A percentile compares a stretch with the other conserved stretches of the same genome.
Evolutionary conservation across 35 echinoderm and acorn worm species (phyloP).

Genomic region (Lytechinus pictus): DNA sequence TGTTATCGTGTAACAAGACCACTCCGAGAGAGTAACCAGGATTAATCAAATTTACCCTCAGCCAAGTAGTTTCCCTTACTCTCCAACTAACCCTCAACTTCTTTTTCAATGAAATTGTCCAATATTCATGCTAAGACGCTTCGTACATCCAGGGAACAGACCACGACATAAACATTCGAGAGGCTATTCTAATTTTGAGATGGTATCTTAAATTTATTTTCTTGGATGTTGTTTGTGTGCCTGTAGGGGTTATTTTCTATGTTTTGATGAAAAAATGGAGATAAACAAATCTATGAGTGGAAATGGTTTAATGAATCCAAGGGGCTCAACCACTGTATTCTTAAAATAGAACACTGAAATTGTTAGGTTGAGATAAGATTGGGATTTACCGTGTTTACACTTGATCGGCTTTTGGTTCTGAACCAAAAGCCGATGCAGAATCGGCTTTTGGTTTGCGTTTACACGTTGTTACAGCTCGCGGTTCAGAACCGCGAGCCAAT

Average conservation of each 20-base stretch:
- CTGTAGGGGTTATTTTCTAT: not conserved
- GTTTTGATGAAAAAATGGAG: not conserved
- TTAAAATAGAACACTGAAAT: not conserved
- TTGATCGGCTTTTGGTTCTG: too few relatives aligned
- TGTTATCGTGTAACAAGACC: not conserved
- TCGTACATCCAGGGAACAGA: not conserved
- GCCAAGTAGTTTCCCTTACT: not conserved
- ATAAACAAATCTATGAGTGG: not conserved
- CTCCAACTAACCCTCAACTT: not conserved
- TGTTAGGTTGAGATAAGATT: not conserved
- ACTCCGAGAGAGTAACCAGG: not conserved
- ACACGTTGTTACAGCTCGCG: too few relatives aligned
- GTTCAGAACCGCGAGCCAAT: too few relatives aligned
- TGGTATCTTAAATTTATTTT: not conserved
- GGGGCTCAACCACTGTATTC: not conserved
- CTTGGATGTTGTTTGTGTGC: not conserved
- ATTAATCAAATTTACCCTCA: not conserved
- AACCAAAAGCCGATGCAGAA: too few relatives aligned
- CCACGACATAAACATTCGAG: not conserved
- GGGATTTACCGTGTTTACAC: too few relatives aligned
- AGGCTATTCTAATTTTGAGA: not conserved
- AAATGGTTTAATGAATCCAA: not conserved
- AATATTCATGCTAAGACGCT: not conserved
- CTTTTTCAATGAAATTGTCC: not conserved
- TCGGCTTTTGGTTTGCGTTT: too few relatives aligned